phyloP scores from a whole-genome alignment of 2,888 invertebrate species.

The Xestoiulus laeticollis region DNA sequence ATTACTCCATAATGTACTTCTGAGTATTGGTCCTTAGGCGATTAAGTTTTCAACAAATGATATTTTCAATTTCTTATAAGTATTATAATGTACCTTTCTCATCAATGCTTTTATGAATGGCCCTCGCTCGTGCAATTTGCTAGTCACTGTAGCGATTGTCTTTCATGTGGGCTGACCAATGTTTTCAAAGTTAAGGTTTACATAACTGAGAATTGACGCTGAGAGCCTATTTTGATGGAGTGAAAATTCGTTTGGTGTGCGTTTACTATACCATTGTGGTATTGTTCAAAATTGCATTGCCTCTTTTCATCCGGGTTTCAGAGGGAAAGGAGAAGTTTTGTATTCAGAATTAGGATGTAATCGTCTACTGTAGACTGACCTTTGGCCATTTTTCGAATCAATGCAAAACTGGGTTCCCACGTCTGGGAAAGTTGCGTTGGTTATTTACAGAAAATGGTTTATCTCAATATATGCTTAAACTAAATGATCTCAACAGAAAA shows the following conservation, averaged over 20 bases:
- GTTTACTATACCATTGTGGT: background rate
- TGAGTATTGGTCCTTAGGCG: no score
- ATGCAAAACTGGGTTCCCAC: background rate
- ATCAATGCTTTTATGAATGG: background rate
- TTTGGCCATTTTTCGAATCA: background rate
- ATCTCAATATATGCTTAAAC: no score
- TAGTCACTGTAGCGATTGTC: conserved; percentile 7
- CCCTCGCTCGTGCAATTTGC: background rate
- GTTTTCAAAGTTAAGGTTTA: conserved; percentile 17
- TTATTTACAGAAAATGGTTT: no score
- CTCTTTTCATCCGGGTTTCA: background rate
- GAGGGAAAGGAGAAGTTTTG: conserved; percentile 9
- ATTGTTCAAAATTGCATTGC: background rate
- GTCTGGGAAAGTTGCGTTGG: background rate
- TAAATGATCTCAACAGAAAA: no score
- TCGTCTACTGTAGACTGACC: background rate
- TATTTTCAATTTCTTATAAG: no score
- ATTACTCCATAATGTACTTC: no score
- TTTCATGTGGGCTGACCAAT: background rate
- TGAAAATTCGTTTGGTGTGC: background rate
- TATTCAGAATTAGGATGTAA: background rate
- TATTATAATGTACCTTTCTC: background rate
- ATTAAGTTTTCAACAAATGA: no score
- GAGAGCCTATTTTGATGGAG: background rate
- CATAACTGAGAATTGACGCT: background rate